Evolutionary conservation across 2,113 vertebrate species (phyloP).

Genomic region (Turnix velox): DNA sequence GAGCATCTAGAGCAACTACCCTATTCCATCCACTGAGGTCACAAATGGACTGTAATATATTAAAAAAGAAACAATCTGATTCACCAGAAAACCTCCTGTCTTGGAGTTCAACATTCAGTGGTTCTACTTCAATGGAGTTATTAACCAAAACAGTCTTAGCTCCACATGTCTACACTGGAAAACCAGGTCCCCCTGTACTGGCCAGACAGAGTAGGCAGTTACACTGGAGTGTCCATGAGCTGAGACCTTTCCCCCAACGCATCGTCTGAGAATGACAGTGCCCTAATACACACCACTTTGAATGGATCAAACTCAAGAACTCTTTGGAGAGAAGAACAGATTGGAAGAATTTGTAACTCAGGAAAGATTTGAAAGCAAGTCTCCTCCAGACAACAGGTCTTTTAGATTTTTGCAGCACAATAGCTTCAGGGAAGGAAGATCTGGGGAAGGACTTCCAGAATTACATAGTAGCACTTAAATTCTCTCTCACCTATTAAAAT

Average conservation of each 20-base stretch:
- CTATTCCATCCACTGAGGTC: not conserved
- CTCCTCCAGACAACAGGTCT: not conserved
- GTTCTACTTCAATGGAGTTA: not conserved
- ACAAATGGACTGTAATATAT: not conserved
- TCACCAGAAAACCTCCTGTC: not conserved
- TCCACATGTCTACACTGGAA: not conserved
- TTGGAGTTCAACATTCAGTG: not conserved
- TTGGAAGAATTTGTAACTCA: not conserved
- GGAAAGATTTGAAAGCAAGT: not conserved
- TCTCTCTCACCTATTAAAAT: not conserved
- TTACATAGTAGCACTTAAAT: not conserved
- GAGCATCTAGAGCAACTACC: not conserved
- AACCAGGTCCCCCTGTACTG: not conserved
- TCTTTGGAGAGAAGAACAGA: not conserved
- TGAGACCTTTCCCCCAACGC: not conserved
- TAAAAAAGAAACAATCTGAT: not conserved
- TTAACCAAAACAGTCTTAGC: not conserved
- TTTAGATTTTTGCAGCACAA: not conserved
- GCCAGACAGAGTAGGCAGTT: not conserved
- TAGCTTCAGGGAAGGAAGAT: not conserved
- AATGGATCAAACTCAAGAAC: not conserved
- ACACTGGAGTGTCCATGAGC: not conserved
- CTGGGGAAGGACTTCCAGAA: not conserved
- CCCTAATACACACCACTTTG: not conserved
- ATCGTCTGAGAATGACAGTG: not conserved